Conservation (phyloP, 2,113 vertebrate species). For the Dicaeum eximium region DNA sequence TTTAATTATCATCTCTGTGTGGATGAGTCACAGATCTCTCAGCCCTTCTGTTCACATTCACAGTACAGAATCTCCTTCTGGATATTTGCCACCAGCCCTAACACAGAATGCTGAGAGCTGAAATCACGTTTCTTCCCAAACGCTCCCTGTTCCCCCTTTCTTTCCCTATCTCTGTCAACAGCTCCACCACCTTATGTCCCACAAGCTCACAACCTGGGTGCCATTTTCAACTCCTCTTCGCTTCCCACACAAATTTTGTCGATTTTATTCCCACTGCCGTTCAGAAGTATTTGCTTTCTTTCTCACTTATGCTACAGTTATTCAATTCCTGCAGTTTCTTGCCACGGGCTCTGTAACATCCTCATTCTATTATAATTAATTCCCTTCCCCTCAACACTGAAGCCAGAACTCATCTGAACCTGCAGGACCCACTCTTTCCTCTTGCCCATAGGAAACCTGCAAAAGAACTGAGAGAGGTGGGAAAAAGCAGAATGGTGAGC, state of each 20-base stretch:
- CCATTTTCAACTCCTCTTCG: slow-evolving; percentile 33
- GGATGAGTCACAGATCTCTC: slow-evolving; percentile 49
- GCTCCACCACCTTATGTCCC: slow-evolving; percentile 48
- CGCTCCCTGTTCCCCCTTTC: not conserved
- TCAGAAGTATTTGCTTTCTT: slow-evolving; percentile 27
- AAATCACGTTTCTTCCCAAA: slow-evolving; percentile 41
- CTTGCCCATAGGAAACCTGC: rapidly evolving
- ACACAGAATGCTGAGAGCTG: not conserved
- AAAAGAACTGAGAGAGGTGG: not conserved
- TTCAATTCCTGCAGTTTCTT: not conserved
- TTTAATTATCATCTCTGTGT: slow-evolving; percentile 49
- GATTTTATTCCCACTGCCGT: not conserved
- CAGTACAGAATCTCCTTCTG: slow-evolving; percentile 55
- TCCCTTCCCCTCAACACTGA: not conserved
- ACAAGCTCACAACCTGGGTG: slow-evolving; percentile 52
- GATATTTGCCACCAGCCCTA: slow-evolving; percentile 47
- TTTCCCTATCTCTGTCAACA: slow-evolving; percentile 14
- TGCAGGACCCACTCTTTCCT: not conserved
- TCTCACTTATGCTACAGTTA: not conserved
- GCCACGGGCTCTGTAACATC: not conserved
- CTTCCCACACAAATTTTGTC: slow-evolving; percentile 57
- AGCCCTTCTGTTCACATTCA: slow-evolving; percentile 42
- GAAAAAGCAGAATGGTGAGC: not conserved
- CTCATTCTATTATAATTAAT: not conserved
- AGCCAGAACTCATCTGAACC: not conserved